A percentile compares a stretch with the other conserved stretches of the same genome.
These are phyloP conservation scores for Grapholita molesta DNA, from an alignment of 1,140 invertebrate species.

Conservation along the genomic window DNA sequence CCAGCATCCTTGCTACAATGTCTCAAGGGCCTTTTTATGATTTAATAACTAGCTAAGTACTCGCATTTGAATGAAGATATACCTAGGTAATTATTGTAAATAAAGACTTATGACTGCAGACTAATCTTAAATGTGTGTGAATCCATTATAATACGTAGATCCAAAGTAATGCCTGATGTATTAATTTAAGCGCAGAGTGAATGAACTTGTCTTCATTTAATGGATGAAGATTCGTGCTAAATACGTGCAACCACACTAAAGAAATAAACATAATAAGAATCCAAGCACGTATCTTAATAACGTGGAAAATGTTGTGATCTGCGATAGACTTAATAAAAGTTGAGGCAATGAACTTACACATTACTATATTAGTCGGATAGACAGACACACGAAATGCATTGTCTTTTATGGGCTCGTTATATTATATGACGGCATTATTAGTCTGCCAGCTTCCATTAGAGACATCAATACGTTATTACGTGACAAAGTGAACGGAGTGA, in stretches of 20 bases:
- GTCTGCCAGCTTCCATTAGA: constrained; percentile 25
- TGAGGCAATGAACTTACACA: constrained; percentile 4
- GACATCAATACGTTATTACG: constrained; percentile 5
- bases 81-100: no score
- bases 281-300: constrained; percentile 14
- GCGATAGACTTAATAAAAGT: constrained; percentile 15
- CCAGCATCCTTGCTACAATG: no score
- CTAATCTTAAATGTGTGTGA: no score
- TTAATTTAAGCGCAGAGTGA: neutral
- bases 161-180: no score
- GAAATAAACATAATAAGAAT: neutral
- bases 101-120: no score
- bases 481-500: constrained; percentile 4
- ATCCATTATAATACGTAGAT: no score
- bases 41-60: no score
- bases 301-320: constrained; percentile 4
- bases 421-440: constrained; percentile 26
- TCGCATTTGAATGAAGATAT: no score
- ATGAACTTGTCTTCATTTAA: neutral
- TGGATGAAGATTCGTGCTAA: neutral
- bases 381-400: constrained; percentile 24
- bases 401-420: constrained; percentile 28
- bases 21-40: no score
- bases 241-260: neutral
- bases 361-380: constrained; percentile 21